Conservation (phyloP, 2,113 vertebrate genomes). For the Coregonus clupeaformis region DNA sequence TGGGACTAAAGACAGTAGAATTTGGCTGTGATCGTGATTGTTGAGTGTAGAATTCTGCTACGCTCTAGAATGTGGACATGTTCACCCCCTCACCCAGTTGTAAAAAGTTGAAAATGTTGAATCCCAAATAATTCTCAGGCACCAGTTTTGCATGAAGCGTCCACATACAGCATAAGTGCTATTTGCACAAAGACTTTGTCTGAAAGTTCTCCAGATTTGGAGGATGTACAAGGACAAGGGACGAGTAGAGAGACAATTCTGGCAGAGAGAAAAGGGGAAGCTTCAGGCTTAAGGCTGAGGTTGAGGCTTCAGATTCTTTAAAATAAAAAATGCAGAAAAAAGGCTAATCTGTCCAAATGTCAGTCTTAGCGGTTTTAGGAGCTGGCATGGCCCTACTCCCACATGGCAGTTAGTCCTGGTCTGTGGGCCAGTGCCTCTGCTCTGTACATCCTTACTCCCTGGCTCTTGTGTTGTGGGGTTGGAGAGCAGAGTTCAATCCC, state of each 20-base stretch:
- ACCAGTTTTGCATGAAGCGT: not conserved
- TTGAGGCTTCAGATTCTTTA: constrained; percentile 57
- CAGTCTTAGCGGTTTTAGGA: constrained; percentile 64
- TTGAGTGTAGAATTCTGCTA: no score
- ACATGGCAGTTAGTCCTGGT: not conserved
- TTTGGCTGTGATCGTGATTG: not conserved
- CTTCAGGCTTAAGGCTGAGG: not conserved
- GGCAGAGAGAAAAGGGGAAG: not conserved
- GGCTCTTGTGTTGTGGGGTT: not conserved
- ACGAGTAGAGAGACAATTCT: constrained; percentile 20
- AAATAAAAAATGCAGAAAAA: constrained; percentile 53
- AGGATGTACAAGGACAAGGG: constrained; percentile 45
- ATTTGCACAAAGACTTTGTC: constrained; percentile 49
- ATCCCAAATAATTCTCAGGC: not conserved
- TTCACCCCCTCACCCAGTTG: not conserved
- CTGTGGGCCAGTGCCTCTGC: not conserved
- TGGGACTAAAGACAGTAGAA: not conserved
- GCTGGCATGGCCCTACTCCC: constrained; percentile 55
- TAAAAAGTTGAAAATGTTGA: not conserved
- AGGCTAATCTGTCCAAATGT: constrained; percentile 82
- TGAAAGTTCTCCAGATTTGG: constrained; percentile 68
- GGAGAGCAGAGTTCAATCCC: not conserved
- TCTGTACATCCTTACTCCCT: not conserved
- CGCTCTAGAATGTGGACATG: no score
- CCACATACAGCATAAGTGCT: no score